Percentiles rank a stretch among this genome's conserved stretches.
Evolutionary conservation across 2,888 invertebrate species (phyloP).

Genomic region (Chouioia cunea): DNA sequence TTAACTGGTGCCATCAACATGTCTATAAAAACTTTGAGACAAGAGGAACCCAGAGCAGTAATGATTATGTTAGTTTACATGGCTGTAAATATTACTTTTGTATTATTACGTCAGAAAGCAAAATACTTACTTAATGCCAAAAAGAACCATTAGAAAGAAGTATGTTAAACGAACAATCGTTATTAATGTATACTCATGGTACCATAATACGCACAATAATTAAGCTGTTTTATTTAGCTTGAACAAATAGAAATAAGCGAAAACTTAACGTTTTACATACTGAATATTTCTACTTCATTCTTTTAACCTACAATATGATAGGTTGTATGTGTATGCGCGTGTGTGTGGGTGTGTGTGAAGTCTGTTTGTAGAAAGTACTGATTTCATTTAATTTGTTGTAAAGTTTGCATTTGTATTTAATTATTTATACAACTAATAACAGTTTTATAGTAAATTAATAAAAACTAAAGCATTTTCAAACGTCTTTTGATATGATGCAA

Average conservation of each 20-base stretch:
- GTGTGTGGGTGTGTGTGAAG: no score
- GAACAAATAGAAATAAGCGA: no score
- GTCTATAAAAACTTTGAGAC: constrained; percentile 74
- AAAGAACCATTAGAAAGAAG: constrained; percentile 24
- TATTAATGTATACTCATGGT: no score
- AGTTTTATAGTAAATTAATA: constrained; percentile 30
- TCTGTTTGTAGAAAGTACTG: constrained; percentile 27
- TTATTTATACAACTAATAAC: constrained; percentile 47
- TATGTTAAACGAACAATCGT: background rate
- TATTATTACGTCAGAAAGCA: constrained; percentile 55
- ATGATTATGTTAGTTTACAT: constrained; percentile 60
- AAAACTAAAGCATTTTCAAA: constrained; percentile 37
- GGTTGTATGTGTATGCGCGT: no score
- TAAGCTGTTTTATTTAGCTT: no score
- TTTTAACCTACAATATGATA: no score
- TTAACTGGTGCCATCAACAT: constrained; percentile 88
- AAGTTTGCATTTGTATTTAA: constrained; percentile 48
- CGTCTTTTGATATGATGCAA: constrained; percentile 34
- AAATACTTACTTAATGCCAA: constrained; percentile 21
- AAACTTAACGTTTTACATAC: no score
- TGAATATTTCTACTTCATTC: no score
- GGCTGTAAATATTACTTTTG: constrained; percentile 54
- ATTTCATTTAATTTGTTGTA: constrained; percentile 38
- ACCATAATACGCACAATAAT: no score
- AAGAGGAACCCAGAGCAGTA: constrained; percentile 59